Conservation (phyloP, 2,888 invertebrate genomes). For the Tetheella fluctuosa region DNA sequence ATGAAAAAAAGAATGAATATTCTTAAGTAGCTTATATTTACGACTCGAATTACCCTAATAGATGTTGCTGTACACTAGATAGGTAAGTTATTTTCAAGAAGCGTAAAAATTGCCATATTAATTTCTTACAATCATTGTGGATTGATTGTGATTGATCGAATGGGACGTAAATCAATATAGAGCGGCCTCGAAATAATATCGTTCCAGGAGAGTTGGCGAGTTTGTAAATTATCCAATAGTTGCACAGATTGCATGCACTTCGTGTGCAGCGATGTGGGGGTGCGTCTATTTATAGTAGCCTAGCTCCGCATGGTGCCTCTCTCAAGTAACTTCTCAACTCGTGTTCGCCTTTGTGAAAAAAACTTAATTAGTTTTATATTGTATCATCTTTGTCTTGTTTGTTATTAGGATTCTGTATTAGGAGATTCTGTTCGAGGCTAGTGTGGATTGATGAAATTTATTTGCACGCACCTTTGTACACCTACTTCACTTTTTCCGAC, state of each 20-base stretch:
- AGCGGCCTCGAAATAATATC: conserved; percentile 19
- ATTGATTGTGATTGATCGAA: not conserved
- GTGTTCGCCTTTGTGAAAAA: conserved; percentile 22
- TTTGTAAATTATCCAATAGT: conserved; percentile 27
- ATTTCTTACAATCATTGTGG: too few relatives aligned
- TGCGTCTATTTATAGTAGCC: conserved; percentile 45
- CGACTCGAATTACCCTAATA: too few relatives aligned
- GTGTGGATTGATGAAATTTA: too few relatives aligned
- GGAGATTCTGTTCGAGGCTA: not conserved
- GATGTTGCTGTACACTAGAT: too few relatives aligned
- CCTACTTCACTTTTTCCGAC: too few relatives aligned
- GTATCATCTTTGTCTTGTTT: too few relatives aligned
- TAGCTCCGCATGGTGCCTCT: conserved; percentile 20
- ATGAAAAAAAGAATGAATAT: too few relatives aligned
- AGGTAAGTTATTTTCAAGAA: not conserved
- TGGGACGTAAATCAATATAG: conserved; percentile 17
- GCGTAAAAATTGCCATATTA: not conserved
- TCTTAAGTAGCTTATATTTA: too few relatives aligned
- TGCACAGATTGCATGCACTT: conserved; percentile 38
- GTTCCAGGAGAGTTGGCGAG: conserved; percentile 13
- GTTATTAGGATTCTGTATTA: not conserved
- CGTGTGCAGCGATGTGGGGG: conserved; percentile 38
- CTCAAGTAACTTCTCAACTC: conserved; percentile 22
- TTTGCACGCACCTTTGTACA: too few relatives aligned
- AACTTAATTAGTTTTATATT: too few relatives aligned